These are phyloP conservation scores for Chlorops oryzae DNA, from an alignment of 1,140 invertebrate genomes.

Conservation along the genomic window DNA sequence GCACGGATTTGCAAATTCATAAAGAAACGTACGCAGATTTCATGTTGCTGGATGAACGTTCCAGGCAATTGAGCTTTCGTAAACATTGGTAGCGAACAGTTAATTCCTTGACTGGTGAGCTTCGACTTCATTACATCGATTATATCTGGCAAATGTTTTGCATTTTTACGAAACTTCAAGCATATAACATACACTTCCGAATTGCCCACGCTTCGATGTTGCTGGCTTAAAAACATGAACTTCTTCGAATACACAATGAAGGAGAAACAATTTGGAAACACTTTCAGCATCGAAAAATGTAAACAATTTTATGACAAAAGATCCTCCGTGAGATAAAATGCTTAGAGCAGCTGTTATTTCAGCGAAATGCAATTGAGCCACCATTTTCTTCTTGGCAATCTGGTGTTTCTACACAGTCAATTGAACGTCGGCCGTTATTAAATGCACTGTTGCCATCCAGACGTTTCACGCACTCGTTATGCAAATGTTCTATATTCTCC, in stretches of 20 bases:
- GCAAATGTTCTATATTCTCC: slow-evolving; percentile 60
- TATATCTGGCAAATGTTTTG: slow-evolving; percentile 13
- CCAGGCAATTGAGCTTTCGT: slow-evolving; percentile 56
- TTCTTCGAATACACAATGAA: slow-evolving; percentile 59
- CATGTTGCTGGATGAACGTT: slow-evolving; percentile 63
- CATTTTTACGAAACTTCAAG: slow-evolving; percentile 27
- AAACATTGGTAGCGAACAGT: slow-evolving; percentile 55
- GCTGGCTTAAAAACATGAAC: slow-evolving; percentile 80
- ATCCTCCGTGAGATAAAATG: slow-evolving; percentile 65
- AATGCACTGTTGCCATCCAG: slow-evolving; percentile 25
- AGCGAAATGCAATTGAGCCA: slow-evolving; percentile 72
- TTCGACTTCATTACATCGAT: slow-evolving; percentile 37
- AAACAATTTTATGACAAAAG: slow-evolving; percentile 87
- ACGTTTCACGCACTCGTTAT: slow-evolving; percentile 25
- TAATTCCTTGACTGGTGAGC: slow-evolving; percentile 48
- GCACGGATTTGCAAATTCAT: slow-evolving; percentile 58
- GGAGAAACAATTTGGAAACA: slow-evolving; percentile 71
- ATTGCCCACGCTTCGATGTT: slow-evolving; percentile 88
- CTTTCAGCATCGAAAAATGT: slow-evolving; percentile 81
- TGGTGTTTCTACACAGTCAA: slow-evolving; percentile 77
- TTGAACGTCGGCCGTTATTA: slow-evolving; percentile 89
- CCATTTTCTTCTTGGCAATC: slow-evolving; percentile 77
- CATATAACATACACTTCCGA: slow-evolving; percentile 89
- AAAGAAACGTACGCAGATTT: slow-evolving; percentile 58
- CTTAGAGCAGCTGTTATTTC: slow-evolving; percentile 72